A percentile compares a stretch with the other conserved stretches of the same genome.
Evolutionary conservation across 1,140 invertebrate genomes (phyloP).

Genomic region (Leptestheria dahalacensis): DNA sequence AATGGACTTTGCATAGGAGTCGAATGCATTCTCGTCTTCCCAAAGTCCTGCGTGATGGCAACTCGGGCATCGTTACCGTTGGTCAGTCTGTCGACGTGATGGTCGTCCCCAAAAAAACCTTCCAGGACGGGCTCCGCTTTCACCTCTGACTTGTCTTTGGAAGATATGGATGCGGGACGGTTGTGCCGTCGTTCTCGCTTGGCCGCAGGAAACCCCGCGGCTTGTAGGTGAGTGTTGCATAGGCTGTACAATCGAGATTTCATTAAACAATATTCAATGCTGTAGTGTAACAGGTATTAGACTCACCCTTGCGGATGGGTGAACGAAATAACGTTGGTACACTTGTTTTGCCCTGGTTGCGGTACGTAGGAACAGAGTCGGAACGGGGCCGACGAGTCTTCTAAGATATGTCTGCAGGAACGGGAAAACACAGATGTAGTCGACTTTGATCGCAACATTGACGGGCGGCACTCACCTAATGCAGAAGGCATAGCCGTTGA

Average conservation of each 20-base stretch:
- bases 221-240: constrained; percentile 14
- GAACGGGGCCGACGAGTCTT: constrained; percentile 14
- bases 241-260: constrained; percentile 2
- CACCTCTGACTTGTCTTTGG: not conserved
- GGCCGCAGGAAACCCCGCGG: constrained; percentile 13
- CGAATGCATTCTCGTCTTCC: not conserved
- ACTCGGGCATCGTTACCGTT: too few species aligned
- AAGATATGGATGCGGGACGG: not conserved
- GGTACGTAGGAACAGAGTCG: constrained; percentile 11
- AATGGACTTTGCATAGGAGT: not conserved
- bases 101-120: not conserved
- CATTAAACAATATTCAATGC: not conserved
- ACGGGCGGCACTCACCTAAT: constrained; percentile 27
- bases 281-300: not conserved
- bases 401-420: constrained; percentile 11
- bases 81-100: not conserved
- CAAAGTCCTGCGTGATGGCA: too few species aligned
- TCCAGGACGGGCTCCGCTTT: not conserved
- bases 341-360: constrained; percentile 14
- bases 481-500: constrained; percentile 37
- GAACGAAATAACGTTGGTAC: constrained; percentile 13
- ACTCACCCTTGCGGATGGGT: constrained; percentile 12
- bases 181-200: constrained; percentile 10
- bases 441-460: not conserved
- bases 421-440: not conserved